Evolutionary conservation across 2,888 invertebrate species (phyloP), one percentile per base, ranked within the genome.

Genomic region (Lepidonotus clava): DNA sequence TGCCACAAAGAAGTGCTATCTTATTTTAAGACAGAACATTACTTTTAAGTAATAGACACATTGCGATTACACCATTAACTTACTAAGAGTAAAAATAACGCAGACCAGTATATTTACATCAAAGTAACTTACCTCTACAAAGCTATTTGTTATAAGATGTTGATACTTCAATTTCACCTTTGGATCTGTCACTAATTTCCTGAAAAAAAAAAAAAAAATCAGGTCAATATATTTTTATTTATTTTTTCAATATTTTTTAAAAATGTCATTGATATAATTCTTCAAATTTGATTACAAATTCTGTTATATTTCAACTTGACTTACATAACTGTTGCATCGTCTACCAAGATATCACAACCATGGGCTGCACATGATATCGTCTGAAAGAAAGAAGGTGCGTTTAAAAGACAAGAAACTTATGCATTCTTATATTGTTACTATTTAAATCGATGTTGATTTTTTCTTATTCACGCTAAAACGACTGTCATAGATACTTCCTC

Each of bases 341-440:
- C 99, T 87, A 99, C 98, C 92, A 99, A 96, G 94, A 99, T 98
- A 95, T 98, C 98, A 96, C 99, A 99, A 93, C 97, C 97, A 95
- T 98, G 98, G 90, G 98, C 98, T 89, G 99, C 98, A 95, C 99
- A 99, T 88, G 98, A 97, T 94, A 99, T 98, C 85, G 98, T 98
- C 95, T 98, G 97, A 90, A 87, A 89, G 87, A n/a, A n/a, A n/a
- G n/a, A n/a, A n/a, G n/a, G n/a, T n/a, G n/a, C n/a, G n/a, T n/a
- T n/a, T n/a, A n/a, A n/a, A n/a, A n/a, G n/a, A n/a, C n/a, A n/a
- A n/a, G n/a, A n/a, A n/a, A n/a, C n/a, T n/a, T n/a, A n/a, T n/a
- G n/a, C n/a, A n/a, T n/a, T n/a, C n/a, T n/a, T n/a, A n/a, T n/a
- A n/a, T n/a, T n/a, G n/a, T n/a, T n/a, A n/a, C n/a, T n/a, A n/a